Conservation (phyloP, 2,113 vertebrate species). For the Odontesthes bonariensis region DNA sequence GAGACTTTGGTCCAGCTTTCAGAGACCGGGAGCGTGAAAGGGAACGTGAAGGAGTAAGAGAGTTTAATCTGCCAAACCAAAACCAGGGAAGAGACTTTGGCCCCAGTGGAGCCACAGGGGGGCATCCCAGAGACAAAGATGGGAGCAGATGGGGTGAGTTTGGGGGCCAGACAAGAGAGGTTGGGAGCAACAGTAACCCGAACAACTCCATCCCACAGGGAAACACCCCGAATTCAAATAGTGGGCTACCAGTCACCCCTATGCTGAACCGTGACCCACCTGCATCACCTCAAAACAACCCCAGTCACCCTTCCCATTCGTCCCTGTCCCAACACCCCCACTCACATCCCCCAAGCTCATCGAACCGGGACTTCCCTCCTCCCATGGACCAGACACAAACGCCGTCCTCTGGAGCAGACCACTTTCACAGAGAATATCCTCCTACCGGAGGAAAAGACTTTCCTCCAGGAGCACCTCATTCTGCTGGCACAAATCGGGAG, state of each 20-base stretch:
- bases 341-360: constrained; percentile 71
- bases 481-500: constrained; percentile 77
- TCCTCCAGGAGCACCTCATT: constrained; percentile 65
- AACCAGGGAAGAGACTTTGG: constrained; percentile 82
- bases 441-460: constrained; percentile 77
- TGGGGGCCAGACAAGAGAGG: constrained; percentile 79
- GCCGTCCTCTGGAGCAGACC: constrained; percentile 76
- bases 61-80: constrained; percentile 80
- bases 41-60: constrained; percentile 79
- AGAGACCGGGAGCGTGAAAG: constrained; percentile 78
- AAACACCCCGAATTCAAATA: constrained; percentile 68
- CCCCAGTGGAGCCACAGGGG: constrained; percentile 72
- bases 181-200: constrained; percentile 71
- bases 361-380: constrained; percentile 80
- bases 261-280: constrained; percentile 78
- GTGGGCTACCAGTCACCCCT: constrained; percentile 71
- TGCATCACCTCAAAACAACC: constrained; percentile 79
- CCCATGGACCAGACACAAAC: constrained; percentile 77
- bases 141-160: constrained; percentile 84
- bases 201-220: constrained; percentile 71
- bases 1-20: constrained; percentile 81
- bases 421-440: constrained; percentile 84
- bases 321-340: constrained; percentile 70
- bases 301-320: constrained; percentile 73
- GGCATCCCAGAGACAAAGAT: constrained; percentile 82